Base-by-base conservation (phyloP, 1,140 invertebrate genomes). In the Lethocerus indicus region DNA sequence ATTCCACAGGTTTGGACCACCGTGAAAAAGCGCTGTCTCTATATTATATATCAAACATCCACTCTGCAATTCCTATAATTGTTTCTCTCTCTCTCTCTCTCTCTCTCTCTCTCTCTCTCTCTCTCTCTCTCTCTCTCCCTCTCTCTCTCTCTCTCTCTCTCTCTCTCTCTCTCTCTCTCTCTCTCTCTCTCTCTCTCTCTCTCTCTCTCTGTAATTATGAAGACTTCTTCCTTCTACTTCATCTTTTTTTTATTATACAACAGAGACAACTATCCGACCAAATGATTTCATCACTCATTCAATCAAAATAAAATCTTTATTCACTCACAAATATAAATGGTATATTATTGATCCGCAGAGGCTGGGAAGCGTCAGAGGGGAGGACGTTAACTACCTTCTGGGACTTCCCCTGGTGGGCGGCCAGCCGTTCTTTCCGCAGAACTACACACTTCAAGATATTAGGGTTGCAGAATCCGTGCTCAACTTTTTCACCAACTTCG, bases 341-440 rank as follows among this genome's bases (percentile, higher is more conserved):
- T n/a, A 12, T 32, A 32, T 60, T 48, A 54, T 55, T 58, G 42
- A 57, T 57, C 67, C 67, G 4, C 67, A 86, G 76, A 68, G 80
- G 18, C 61, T 86, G 28, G 86, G 86, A 0, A 84, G 83, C 57
- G 76, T 91, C 0, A 73, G 83, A 23, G 84, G 87, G 6, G 87
- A 93, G 60, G 86, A 88, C 40, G 65, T 93, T 29, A 71, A 83
- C 1, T 93, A 91, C 64, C 74, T 92, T 45, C 78, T 93, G 54
- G 89, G 88, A 0, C 74, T 87, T 35, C 88, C 89, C 0, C 63
- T 93, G 40, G 79, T 89, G 23, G 76, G 75, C 2, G 82, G 71
- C 21, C 64, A 69, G 49, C 68, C 72, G 12, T 69, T 69, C 53
- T 73, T 77, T 47, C 72, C 76, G 0, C 71, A 75, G 29, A 86